These are phyloP conservation scores for Drosophila ficusphila DNA, from an alignment of 1,140 invertebrate species.

Conservation along the genomic window DNA sequence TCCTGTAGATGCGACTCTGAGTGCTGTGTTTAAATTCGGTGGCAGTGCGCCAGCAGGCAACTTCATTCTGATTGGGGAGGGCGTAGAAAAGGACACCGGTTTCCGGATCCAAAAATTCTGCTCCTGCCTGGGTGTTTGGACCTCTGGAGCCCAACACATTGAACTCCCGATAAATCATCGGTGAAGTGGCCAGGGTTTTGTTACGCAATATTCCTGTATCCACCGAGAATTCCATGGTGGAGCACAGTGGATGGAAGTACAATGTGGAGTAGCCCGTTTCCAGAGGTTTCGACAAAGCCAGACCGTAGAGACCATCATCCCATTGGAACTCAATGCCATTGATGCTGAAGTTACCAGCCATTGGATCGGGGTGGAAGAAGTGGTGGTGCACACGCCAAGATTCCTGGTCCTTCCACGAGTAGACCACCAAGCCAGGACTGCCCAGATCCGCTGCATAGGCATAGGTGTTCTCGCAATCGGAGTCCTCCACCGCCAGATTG, in stretches of 20 bases:
- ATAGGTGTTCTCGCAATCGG: slow-evolving; percentile 88
- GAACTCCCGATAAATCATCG: slow-evolving; percentile 87
- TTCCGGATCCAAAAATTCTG: slow-evolving; percentile 89
- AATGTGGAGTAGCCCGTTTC: slow-evolving; percentile 88
- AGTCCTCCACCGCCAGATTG: slow-evolving; percentile 90
- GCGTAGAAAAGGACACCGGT: slow-evolving; percentile 91
- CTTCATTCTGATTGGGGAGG: slow-evolving; percentile 89
- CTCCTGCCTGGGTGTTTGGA: slow-evolving; percentile 89
- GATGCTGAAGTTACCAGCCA: slow-evolving; percentile 89
- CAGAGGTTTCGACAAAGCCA: slow-evolving; percentile 87
- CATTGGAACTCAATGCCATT: slow-evolving; percentile 90
- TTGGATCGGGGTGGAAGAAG: slow-evolving; percentile 89
- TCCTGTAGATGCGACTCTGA: slow-evolving; percentile 89
- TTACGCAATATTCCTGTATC: slow-evolving; percentile 88
- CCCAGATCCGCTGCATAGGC: slow-evolving; percentile 89
- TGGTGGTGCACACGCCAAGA: slow-evolving; percentile 90
- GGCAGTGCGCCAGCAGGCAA: slow-evolving; percentile 91
- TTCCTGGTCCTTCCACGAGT: slow-evolving; percentile 88
- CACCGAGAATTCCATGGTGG: slow-evolving; percentile 89
- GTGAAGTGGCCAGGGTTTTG: slow-evolving; percentile 84
- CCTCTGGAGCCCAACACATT: slow-evolving; percentile 89
- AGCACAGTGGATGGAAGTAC: slow-evolving; percentile 91
- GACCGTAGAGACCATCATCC: slow-evolving; percentile 90
- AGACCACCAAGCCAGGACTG: slow-evolving; percentile 88
- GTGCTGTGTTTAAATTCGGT: slow-evolving; percentile 87